Conservation (phyloP, 2,888 invertebrate species). For the Cacoxenus indagator region DNA sequence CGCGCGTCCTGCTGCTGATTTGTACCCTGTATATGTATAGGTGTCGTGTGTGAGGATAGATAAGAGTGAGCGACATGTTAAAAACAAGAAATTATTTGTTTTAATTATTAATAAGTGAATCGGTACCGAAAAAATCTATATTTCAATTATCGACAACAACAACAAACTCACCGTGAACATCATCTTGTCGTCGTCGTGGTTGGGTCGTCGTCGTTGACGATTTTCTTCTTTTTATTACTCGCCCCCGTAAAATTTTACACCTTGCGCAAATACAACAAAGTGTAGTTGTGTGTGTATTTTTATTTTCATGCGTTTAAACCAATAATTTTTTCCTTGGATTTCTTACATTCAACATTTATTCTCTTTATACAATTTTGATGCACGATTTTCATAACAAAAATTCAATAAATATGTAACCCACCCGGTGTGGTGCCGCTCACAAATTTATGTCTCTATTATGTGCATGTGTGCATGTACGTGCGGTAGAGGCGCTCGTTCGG, state of each 20-base stretch:
- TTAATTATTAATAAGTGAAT: background rate
- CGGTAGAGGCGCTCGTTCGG: slow-evolving; percentile 23
- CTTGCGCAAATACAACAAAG: background rate
- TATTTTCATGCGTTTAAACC: slow-evolving; percentile 13
- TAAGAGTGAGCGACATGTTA: background rate
- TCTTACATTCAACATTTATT: slow-evolving; percentile 19
- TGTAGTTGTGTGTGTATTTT: background rate
- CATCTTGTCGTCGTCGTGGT: slow-evolving; percentile 53
- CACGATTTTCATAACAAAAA: slow-evolving; percentile 32
- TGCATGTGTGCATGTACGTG: slow-evolving; percentile 29
- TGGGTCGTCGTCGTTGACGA: no score
- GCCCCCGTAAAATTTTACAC: background rate
- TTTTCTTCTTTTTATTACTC: background rate
- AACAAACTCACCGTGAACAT: slow-evolving; percentile 66
- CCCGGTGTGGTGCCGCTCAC: slow-evolving; percentile 58
- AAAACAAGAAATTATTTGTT: slow-evolving; percentile 10
- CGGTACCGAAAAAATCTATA: background rate
- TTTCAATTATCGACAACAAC: background rate
- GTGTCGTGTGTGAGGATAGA: slow-evolving; percentile 19
- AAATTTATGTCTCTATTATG: slow-evolving; percentile 46
- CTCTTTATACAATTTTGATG: slow-evolving; percentile 7
- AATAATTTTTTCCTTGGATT: slow-evolving; percentile 1
- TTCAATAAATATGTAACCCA: slow-evolving; percentile 56
- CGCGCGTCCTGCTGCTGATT: slow-evolving; percentile 99
- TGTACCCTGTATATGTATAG: slow-evolving; percentile 95